Percentiles rank a stretch among this genome's conserved stretches.
phyloP scores from a whole-genome alignment of 2,797 vertebrate species.

The Pampus argenteus region DNA sequence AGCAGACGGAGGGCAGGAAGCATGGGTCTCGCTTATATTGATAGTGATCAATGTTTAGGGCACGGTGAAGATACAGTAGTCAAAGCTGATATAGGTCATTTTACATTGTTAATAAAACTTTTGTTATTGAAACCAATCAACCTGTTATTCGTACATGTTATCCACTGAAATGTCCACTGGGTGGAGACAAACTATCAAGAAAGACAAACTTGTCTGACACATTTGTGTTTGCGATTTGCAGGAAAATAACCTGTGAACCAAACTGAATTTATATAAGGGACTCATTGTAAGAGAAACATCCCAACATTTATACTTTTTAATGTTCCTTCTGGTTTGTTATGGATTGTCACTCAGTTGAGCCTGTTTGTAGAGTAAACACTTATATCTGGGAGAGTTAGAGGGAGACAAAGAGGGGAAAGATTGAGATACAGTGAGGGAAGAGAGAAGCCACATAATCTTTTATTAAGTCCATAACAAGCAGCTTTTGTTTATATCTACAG shows the following conservation, averaged over 20 bases:
- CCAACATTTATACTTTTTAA: background rate
- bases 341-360: background rate
- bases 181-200: conserved; percentile 57
- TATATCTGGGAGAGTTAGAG: background rate
- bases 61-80: conserved; percentile 89
- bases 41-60: conserved; percentile 88
- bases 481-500: conserved; percentile 5
- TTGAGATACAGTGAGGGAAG: background rate
- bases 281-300: background rate
- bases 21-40: conserved; percentile 88
- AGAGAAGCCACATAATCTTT: conserved; percentile 3
- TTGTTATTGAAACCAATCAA: conserved; percentile 80
- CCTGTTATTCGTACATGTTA: conserved; percentile 28
- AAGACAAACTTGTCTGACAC: background rate
- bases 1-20: conserved; percentile 70
- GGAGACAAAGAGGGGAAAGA: background rate
- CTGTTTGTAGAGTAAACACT: background rate
- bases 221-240: background rate
- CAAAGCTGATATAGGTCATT: conserved; percentile 84
- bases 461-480: conserved; percentile 3
- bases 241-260: background rate
- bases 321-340: background rate
- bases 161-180: conserved; percentile 40
- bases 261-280: background rate
- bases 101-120: conserved; percentile 90